Percentiles rank a stretch among this genome's conserved stretches.
These are phyloP conservation scores for Coronaproctus castanopsis DNA, from an alignment of 2,888 invertebrate species.

Conservation along the genomic window DNA sequence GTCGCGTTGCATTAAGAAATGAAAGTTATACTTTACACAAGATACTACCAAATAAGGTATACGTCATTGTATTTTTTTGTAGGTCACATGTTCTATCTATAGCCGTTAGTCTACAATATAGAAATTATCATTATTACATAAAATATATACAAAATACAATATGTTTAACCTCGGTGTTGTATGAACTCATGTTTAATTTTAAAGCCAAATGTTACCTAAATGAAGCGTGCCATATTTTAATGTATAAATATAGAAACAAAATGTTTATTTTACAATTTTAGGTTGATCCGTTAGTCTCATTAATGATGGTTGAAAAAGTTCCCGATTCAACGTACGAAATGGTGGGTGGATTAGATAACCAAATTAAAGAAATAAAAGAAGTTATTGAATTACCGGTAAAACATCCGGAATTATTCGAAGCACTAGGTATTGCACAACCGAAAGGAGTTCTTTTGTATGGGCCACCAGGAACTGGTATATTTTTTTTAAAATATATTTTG, in stretches of 20 bases:
- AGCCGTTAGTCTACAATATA: too few relatives aligned
- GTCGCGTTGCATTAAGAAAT: constrained; percentile 89
- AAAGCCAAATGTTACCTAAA: too few relatives aligned
- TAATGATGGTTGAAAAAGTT: constrained; percentile 99
- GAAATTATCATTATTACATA: background rate
- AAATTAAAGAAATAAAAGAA: constrained; percentile 99
- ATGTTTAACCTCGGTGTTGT: too few relatives aligned
- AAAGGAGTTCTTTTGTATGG: constrained; percentile 95
- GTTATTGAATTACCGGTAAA: constrained; percentile 98
- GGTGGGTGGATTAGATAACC: constrained; percentile 98
- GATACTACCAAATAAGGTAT: constrained; percentile 86
- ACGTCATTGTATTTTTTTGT: background rate
- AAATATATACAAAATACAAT: background rate
- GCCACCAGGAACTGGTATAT: constrained; percentile 66
- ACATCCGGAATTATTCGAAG: constrained; percentile 98
- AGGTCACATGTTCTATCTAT: too few relatives aligned
- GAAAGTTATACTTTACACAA: constrained; percentile 98
- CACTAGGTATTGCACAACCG: constrained; percentile 94
- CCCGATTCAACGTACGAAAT: constrained; percentile 99
- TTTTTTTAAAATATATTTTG: background rate
- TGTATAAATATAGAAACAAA: too few relatives aligned
- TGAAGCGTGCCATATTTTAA: too few relatives aligned
- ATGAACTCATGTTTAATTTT: too few relatives aligned
- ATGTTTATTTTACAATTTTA: too few relatives aligned
- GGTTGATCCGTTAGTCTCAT: constrained; percentile 93